These are phyloP conservation scores for Torymus tubicola DNA, from an alignment of 2,888 invertebrate species.

Conservation along the genomic window DNA sequence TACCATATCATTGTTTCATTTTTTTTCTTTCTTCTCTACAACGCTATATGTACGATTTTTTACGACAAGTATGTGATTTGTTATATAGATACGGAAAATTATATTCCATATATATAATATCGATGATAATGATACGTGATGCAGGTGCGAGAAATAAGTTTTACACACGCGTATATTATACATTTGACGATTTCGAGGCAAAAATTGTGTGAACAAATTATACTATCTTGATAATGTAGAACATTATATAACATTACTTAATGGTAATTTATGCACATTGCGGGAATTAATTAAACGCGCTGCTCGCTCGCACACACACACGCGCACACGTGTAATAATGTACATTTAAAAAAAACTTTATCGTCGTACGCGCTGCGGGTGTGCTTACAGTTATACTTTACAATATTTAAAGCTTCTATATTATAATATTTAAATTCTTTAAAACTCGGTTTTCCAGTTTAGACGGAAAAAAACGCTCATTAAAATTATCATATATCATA, in stretches of 20 bases:
- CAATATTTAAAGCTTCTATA: conserved; percentile 6
- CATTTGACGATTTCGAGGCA: background rate
- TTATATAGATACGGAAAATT: no score
- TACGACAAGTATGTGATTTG: no score
- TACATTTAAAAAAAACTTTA: conserved; percentile 25
- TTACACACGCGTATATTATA: background rate
- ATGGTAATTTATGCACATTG: conserved; percentile 24
- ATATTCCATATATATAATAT: no score
- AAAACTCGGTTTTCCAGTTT: conserved; percentile 47
- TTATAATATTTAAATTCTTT: conserved; percentile 41
- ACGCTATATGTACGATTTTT: no score
- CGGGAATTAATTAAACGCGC: conserved; percentile 41
- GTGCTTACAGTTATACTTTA: background rate
- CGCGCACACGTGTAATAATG: background rate
- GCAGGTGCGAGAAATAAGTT: background rate
- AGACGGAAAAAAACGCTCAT: conserved; percentile 28
- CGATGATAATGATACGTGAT: no score
- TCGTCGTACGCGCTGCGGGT: background rate
- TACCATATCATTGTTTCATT: no score
- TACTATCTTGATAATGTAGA: conserved; percentile 8
- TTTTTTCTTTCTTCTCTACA: no score
- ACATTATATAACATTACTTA: conserved; percentile 26
- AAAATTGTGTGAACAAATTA: conserved; percentile 5
- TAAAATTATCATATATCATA: conserved; percentile 46
- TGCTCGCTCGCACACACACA: background rate